Evolutionary conservation across 2,797 vertebrate species (phyloP), one percentile per base, ranked within the genome.

Genomic region (Pitangus sulphuratus): DNA sequence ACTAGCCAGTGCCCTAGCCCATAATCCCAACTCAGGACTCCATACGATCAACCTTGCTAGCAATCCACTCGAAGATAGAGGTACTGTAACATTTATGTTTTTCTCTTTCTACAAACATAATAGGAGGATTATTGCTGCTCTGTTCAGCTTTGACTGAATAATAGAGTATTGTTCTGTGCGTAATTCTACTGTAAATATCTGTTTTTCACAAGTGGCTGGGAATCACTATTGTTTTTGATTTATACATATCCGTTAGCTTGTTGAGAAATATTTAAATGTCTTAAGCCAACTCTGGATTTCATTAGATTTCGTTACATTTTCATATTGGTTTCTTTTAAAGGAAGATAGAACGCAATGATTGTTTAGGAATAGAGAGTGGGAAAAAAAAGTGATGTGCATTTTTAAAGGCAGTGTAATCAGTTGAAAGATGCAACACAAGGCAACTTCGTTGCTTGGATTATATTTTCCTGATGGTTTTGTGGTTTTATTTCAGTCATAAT

Each of bases 21-120:
- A 99, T 79, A 99, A 99, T 97, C 97, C 98, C 92, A 98, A 86
- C 98, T 99, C 99, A 98, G 99, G 99, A 98, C 99, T 99, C 94
- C 98, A 99, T 95, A 99, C 98, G 1, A 98, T 99, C 97, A 99
- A 99, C 98, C 99, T 99, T 95, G 98, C 99, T 93, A 99, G 98
- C 97, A 99, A 99, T 97, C 98, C 98, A 15, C 98, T 99, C 92
- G 99, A 99, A 98, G 99, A 99, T 72, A 98, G 99, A 99, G 99
- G 99, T 99, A 98, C 3, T 6, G 60, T 82, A 33, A 65, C 22
- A 21, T n/a, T 84, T 60, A 30, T 4, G 1, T 17, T 86, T 88
- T 76, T 65, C 53, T 22, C 12, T 74, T 87, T 68, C 60, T 72
- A 9, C 31, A 82, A 35, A 24, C 9, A 2, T 30, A 60, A 11